Percentiles rank a stretch among this genome's conserved stretches.
phyloP scores from a whole-genome alignment of 2,113 vertebrate species.

The Sander vitreus region DNA sequence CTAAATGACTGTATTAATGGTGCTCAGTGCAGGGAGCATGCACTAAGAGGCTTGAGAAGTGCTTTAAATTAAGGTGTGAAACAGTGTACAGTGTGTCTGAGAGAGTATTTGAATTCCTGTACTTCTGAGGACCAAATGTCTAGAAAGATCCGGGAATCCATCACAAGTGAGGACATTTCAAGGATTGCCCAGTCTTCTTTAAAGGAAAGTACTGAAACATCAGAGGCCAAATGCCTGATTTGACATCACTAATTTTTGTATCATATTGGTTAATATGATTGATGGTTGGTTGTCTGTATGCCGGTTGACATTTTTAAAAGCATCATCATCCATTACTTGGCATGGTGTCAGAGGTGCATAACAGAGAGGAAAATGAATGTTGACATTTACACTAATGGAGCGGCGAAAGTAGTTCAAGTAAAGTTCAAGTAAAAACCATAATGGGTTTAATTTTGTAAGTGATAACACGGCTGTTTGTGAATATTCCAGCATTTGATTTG shows the following conservation, averaged over 20 bases:
- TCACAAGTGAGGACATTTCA: conserved; percentile 9
- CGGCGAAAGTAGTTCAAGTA: not conserved
- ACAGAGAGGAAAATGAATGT: not conserved
- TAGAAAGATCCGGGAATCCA: conserved; percentile 18
- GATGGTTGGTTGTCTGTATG: not conserved
- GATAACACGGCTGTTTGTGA: not conserved
- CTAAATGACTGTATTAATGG: conserved; percentile 77
- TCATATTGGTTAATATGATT: not conserved
- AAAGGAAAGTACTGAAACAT: not conserved
- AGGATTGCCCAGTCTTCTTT: not conserved
- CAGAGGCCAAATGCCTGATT: not conserved
- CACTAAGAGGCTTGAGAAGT: conserved; percentile 70
- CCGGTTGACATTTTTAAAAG: conserved; percentile 4
- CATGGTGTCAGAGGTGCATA: not conserved
- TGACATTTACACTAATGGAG: not conserved
- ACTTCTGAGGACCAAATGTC: not conserved
- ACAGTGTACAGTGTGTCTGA: conserved; percentile 1
- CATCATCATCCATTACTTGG: not conserved
- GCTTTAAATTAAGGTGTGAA: conserved; percentile 74
- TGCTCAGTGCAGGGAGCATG: conserved; percentile 46
- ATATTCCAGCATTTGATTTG: not conserved
- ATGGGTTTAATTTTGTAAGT: not conserved
- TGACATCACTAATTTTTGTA: not conserved
- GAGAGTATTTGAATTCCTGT: not conserved
- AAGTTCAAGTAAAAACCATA: conserved; percentile 3